Base-by-base conservation (phyloP, 2,797 vertebrate species). In the Parotocinclus haroldoi region DNA sequence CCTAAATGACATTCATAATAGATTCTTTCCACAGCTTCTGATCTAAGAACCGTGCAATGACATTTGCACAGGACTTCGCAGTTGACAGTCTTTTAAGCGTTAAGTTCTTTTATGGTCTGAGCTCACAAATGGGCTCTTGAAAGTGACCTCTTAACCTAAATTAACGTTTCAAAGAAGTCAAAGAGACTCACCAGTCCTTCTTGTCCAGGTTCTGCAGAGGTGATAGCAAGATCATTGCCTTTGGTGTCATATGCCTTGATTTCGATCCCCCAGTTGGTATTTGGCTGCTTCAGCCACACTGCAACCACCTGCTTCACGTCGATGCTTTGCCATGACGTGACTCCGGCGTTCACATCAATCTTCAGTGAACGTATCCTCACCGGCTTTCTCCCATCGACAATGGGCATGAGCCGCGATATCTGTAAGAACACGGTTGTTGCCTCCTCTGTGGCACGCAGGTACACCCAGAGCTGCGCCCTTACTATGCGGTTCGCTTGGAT, bases 211-310 rank as follows among this genome's bases (percentile, higher is more conserved):
- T 90, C 91, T 42, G 91, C 79, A 57, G 93, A 92, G 73, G 95
- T 98, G 76, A 97, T 90, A 58, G 94, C 96, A 74, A 99, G 83
- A 78, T 99, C 92, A 39, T 87, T 91, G 69, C 95, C 94, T 65
- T 89, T 91, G 71, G 91, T 89, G 84, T 98, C 96, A 65, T 92
- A 91, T 74, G 96, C 96, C 82, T 96, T 98, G 78, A 99, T 97
- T 90, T 97, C 93, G 82, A 99, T 96, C 81, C 96, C 96, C 92
- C 95, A 93, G 90, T 99, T 99, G 85, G 94, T 95, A 90, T 99
- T 94, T 51, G 96, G 96, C 86, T 98, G 94, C 89, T 93, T 92
- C 86, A 99, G 91, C 96, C 96, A 98, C 79, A 95, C 95, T 58
- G 90, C 89, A 85, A 99, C 67, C 82, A 99, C 93, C 79, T 95